These are phyloP conservation scores for Halcyon badia DNA, from an alignment of 2,797 vertebrate genomes.

Conservation along the genomic window DNA sequence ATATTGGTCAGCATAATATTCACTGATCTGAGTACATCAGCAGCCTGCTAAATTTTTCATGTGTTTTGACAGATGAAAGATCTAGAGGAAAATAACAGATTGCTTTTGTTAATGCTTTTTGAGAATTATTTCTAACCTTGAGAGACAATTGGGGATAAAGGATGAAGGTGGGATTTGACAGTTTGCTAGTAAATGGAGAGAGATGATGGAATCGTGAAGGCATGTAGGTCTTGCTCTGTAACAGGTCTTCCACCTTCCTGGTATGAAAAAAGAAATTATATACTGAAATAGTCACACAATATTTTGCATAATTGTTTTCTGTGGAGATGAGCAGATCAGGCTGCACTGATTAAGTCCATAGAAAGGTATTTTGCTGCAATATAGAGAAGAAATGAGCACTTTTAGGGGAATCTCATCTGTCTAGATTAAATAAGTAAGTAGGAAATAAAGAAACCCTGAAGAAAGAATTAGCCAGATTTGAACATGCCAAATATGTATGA, in stretches of 20 bases:
- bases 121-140: conserved; percentile 48
- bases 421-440: background rate
- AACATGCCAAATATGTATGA: background rate
- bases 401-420: background rate
- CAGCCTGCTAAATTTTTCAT: conserved; percentile 16
- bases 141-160: conserved; percentile 13
- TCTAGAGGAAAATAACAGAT: conserved; percentile 49
- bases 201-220: background rate
- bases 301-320: background rate
- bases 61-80: conserved; percentile 41
- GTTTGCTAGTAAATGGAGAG: background rate
- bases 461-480: background rate
- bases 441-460: background rate
- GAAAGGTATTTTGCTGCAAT: background rate
- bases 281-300: background rate
- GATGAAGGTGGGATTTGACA: conserved; percentile 46
- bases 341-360: background rate
- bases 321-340: background rate
- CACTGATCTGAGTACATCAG: background rate
- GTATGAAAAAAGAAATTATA: background rate
- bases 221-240: background rate
- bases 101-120: conserved; percentile 51
- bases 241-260: background rate
- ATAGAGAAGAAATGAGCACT: background rate
- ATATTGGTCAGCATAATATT: conserved; percentile 42